Evolutionary conservation across 2,113 vertebrate species (phyloP).

Genomic region (Chrysochloris asiatica): DNA sequence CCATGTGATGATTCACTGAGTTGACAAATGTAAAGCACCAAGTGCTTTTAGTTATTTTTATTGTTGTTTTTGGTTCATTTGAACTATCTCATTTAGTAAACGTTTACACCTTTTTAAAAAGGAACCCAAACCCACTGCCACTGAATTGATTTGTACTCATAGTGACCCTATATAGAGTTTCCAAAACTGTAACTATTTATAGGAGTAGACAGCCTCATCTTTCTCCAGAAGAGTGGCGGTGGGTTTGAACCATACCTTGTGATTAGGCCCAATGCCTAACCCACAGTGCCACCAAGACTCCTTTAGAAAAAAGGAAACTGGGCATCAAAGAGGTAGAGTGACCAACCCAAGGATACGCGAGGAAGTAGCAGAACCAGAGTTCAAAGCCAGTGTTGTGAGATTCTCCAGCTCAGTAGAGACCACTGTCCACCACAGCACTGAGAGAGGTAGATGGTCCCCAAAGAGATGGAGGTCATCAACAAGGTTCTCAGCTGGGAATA

Average conservation of each 20-base stretch:
- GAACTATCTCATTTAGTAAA: not conserved
- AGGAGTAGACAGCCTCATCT: too few species aligned
- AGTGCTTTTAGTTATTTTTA: conserved; percentile 23
- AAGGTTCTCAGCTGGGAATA: not conserved
- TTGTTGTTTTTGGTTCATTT: not conserved
- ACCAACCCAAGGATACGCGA: not conserved
- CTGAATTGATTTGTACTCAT: too few species aligned
- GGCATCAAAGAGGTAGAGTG: conserved; percentile 6
- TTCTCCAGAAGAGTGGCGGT: too few species aligned
- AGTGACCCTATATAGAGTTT: too few species aligned
- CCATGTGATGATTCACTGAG: conserved; percentile 2
- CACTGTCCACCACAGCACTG: not conserved
- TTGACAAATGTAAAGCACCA: not conserved
- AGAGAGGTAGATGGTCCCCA: not conserved
- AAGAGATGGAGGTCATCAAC: not conserved
- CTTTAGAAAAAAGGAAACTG: conserved; percentile 52
- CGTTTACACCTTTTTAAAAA: too few species aligned
- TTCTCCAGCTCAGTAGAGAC: not conserved
- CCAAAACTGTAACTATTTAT: too few species aligned
- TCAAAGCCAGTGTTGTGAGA: conserved; percentile 29
- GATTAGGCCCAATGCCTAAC: too few species aligned
- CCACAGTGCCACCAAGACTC: too few species aligned
- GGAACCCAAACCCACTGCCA: too few species aligned
- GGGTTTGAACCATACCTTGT: too few species aligned
- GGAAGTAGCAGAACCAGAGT: not conserved